Percentiles rank a stretch among this genome's conserved stretches.
phyloP scores from a whole-genome alignment of 1,140 invertebrate genomes.

The Drosophila ohnishii region DNA sequence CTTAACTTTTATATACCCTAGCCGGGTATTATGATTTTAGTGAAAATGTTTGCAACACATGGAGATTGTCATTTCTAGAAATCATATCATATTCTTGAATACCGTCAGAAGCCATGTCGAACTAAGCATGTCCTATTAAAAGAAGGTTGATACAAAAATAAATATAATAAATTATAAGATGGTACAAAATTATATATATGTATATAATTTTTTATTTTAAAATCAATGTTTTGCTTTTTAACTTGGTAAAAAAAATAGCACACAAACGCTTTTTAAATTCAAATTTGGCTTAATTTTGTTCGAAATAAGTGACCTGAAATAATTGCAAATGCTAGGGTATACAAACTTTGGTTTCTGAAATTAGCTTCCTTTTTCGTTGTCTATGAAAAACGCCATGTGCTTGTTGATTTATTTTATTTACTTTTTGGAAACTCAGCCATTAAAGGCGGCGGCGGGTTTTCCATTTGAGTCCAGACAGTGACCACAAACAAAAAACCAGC shows the following conservation, averaged over 20 bases:
- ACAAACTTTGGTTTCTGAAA: neutral
- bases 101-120: too few species aligned
- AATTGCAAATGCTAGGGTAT: neutral
- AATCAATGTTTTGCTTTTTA: too few species aligned
- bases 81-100: too few species aligned
- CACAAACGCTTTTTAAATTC: neutral
- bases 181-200: too few species aligned
- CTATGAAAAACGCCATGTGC: conserved; percentile 48
- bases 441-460: conserved; percentile 57
- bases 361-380: conserved; percentile 4
- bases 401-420: conserved; percentile 24
- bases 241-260: neutral
- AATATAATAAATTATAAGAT: too few species aligned
- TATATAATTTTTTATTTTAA: too few species aligned
- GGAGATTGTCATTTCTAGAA: accelerated
- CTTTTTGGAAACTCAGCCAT: conserved; percentile 41
- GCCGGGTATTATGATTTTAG: neutral
- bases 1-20: too few species aligned
- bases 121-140: too few species aligned
- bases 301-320: too few species aligned
- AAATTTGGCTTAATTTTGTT: neutral
- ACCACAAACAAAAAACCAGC: conserved; percentile 34
- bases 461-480: conserved; percentile 29
- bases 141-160: too few species aligned
- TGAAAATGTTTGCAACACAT: neutral